A percentile compares a stretch with the other conserved stretches of the same genome.
Evolutionary conservation across 2,113 vertebrate genomes (phyloP).

Genomic region (Silurus asotus): DNA sequence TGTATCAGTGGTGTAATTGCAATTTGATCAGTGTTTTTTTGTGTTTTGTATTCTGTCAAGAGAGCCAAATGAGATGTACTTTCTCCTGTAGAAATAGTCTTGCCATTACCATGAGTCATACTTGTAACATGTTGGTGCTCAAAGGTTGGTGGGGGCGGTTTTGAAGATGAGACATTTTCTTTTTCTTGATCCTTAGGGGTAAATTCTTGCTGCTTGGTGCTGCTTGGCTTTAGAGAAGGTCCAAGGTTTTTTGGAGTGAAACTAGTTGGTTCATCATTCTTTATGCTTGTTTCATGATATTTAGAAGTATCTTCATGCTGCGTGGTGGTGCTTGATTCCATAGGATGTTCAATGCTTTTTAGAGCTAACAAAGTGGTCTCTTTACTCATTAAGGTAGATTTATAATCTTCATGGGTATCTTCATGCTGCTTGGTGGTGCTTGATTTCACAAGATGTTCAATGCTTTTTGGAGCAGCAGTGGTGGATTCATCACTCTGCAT

Average conservation of each 20-base stretch:
- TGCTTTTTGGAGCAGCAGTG: not conserved
- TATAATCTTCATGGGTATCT: not conserved
- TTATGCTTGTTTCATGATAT: not conserved
- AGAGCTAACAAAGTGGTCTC: not conserved
- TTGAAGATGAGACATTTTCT: not conserved
- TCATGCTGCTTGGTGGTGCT: not conserved
- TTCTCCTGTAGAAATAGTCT: not conserved
- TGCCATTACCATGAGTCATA: not conserved
- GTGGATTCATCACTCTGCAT: not conserved
- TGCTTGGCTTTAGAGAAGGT: not conserved
- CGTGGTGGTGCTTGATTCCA: not conserved
- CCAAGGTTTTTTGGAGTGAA: not conserved
- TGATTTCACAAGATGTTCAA: not conserved
- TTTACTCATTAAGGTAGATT: not conserved
- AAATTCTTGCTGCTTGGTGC: not conserved
- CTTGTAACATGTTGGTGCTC: not conserved
- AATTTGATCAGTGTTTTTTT: constrained; percentile 1
- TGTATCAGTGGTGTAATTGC: not conserved
- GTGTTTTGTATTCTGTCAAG: not conserved
- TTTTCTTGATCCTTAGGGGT: not conserved
- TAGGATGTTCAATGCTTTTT: not conserved
- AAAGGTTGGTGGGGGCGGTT: not conserved
- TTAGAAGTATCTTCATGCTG: too few species aligned
- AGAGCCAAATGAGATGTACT: not conserved
- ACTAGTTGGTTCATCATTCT: not conserved